Percentiles rank a stretch among this genome's conserved stretches.
phyloP scores from a whole-genome alignment of 2,797 vertebrate genomes.

The Rhinogobio ventralis region DNA sequence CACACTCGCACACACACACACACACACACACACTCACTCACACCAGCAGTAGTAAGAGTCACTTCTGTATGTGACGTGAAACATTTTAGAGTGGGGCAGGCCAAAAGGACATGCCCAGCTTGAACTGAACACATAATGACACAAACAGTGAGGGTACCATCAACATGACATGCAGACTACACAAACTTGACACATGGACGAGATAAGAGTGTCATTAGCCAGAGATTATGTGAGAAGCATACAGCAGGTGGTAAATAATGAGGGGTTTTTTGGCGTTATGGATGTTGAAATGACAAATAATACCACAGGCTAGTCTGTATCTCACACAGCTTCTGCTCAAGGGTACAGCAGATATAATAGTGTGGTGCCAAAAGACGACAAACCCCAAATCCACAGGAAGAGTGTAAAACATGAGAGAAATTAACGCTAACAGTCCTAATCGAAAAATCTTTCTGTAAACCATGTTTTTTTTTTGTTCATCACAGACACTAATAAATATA shows the following conservation, averaged over 20 bases:
- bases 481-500: not conserved
- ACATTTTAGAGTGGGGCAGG: conserved; percentile 16
- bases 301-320: conserved; percentile 29
- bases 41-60: conserved; percentile 6
- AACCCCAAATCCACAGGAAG: conserved; percentile 31
- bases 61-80: conserved; percentile 1
- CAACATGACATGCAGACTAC: conserved; percentile 25
- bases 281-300: conserved; percentile 50
- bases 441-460: conserved; percentile 6
- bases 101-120: conserved; percentile 24
- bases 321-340: conserved; percentile 9
- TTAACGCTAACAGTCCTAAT: not conserved
- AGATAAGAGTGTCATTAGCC: conserved; percentile 42
- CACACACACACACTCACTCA: too few relatives aligned
- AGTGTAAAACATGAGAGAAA: conserved; percentile 26
- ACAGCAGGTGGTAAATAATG: conserved; percentile 50
- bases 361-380: conserved; percentile 18
- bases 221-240: conserved; percentile 38
- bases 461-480: not conserved
- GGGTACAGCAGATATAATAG: conserved; percentile 20
- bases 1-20: conserved; percentile 21
- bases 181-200: conserved; percentile 43
- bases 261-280: conserved; percentile 25
- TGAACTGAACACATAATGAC: conserved; percentile 28
- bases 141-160: conserved; percentile 38